A percentile compares a stretch with the other conserved stretches of the same genome.
phyloP scores from a whole-genome alignment of 2,113 vertebrate species.

The Vanacampus margaritifer region DNA sequence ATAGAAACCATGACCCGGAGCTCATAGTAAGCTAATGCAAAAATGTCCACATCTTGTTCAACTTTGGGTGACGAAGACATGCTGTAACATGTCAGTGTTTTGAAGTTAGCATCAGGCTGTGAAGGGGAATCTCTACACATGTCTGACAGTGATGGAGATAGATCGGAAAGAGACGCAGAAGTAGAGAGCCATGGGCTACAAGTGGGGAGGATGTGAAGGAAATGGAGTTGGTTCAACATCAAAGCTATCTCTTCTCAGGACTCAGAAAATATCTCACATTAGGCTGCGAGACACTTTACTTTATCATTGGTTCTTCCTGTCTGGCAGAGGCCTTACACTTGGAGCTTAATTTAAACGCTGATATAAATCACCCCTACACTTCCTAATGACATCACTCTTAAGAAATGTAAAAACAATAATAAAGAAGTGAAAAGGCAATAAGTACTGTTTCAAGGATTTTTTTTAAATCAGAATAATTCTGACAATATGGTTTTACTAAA shows the following conservation, averaged over 20 bases:
- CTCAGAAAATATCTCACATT: slow-evolving; percentile 28
- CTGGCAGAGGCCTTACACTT: slow-evolving; percentile 27
- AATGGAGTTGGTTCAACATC: slow-evolving; percentile 51
- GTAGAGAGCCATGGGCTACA: slow-evolving; percentile 33
- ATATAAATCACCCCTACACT: slow-evolving; percentile 16
- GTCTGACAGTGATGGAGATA: slow-evolving; percentile 62
- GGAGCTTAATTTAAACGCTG: slow-evolving; percentile 19
- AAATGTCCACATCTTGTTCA: slow-evolving; percentile 20
- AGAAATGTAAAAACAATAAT: not conserved
- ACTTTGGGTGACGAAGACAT: slow-evolving; percentile 43
- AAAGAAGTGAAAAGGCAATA: no score
- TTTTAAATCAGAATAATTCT: no score
- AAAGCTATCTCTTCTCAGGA: slow-evolving; percentile 41
- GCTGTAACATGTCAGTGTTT: slow-evolving; percentile 47
- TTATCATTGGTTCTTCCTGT: slow-evolving; percentile 52
- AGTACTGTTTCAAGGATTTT: no score
- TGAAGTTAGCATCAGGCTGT: slow-evolving; percentile 39
- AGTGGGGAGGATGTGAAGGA: slow-evolving; percentile 39
- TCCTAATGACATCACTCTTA: not conserved
- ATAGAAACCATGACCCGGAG: slow-evolving; percentile 43
- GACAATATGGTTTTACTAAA: no score
- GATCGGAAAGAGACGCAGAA: slow-evolving; percentile 31
- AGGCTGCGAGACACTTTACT: slow-evolving; percentile 21
- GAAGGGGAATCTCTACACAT: slow-evolving; percentile 37
- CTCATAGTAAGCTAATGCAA: slow-evolving; percentile 28